Base-by-base conservation (phyloP, 64 coral and sea anemone genomes). In the Porites australiensis region DNA sequence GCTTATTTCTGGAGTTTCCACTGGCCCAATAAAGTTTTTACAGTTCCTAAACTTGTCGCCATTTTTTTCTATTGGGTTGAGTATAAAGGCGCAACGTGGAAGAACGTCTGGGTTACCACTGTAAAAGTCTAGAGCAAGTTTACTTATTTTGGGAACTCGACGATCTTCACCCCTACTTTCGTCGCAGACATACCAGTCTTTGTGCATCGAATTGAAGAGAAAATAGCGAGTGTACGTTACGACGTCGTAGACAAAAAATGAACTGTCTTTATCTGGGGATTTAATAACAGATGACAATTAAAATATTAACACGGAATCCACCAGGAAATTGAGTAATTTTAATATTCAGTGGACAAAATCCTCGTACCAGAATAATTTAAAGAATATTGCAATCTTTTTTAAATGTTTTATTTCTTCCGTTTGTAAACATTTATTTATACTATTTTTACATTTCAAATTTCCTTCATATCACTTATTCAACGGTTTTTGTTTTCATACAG, bases 121-220 rank as follows among this genome's bases (percentile, higher is more conserved):
- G 61, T 83, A 83, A 50, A 67, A 83, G 62, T 83, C 81, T 0
- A 83, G 61, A 51, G 19, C 46, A 11, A 83, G 2, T 16, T 67
- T 3, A 21, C 44, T 83, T 6, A 57, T 57, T 7, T 57, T 12
- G 54, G 3, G 54, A 1, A 57, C 54, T 37, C 27, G 44, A 50
- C 18, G 37, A 2, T 46, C 15, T 81, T 89, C 44, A 71, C 62
- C 5, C 73, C 66, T 14, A 44, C 2, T 2, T 15, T 71, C 73
- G 75, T 96, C 91, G 64, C 95, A 96, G 14, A 93, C 65, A n/a
- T 86, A 96, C 95, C 95, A 96, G 50, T 92, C 95, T 4, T 82
- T 78, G 51, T 89, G 87, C 79, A 86, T 75, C 16, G 93, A 51
- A 21, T 82, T 93, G 5, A 83, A 83, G 9, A 83, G 60, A 19